Base-by-base conservation (phyloP, 2,888 invertebrate species). In the Nemurella pictetii region DNA sequence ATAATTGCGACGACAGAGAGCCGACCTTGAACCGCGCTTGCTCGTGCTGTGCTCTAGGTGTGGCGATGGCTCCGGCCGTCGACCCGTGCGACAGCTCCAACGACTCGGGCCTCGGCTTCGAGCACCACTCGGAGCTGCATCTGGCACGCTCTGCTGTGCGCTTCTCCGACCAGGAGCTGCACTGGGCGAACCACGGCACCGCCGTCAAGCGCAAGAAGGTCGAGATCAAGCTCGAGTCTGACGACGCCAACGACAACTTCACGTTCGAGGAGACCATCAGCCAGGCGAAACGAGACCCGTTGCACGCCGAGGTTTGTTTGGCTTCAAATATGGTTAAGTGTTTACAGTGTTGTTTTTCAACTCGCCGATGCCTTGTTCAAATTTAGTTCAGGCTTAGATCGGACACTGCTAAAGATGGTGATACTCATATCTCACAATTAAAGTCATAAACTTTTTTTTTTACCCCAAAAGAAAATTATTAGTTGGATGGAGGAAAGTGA, bases 71-170 rank as follows among this genome's bases (percentile, higher is more conserved):
- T 91, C 88, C 90, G 91, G 90, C 89, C 91, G 87, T 91, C 88
- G 93, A 92, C 89, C 93, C 94, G 86, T 96, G 96, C 90, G 96
- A 97, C 90, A 96, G 96, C 91, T 97, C 96, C 87, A 96, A 96
- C 91, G 97, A 97, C 91, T 97, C 97, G 87, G 97, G 97, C 35
- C 93, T 97, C 87, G 97, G 96, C 85, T 95, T 95, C 87, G 97
- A 97, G 90, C 94, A 95, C 88, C 94, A 94, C 88, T 92, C 93
- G 87, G 93, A 94, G 88, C 85, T 89, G 85, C 89, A 86, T 87
- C 87, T 72, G 86, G 88, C 72, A 85, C 89, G 87, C 86, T 88
- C 81, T 89, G 89, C 86, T 87, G 89, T 87, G 87, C 90, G 84
- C 88, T 89, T 80, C 90, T 90, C 86, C 20, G 86, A 86, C 82